Evolutionary conservation across 2,888 invertebrate genomes (phyloP).

Genomic region (Acrobasis consociella): DNA sequence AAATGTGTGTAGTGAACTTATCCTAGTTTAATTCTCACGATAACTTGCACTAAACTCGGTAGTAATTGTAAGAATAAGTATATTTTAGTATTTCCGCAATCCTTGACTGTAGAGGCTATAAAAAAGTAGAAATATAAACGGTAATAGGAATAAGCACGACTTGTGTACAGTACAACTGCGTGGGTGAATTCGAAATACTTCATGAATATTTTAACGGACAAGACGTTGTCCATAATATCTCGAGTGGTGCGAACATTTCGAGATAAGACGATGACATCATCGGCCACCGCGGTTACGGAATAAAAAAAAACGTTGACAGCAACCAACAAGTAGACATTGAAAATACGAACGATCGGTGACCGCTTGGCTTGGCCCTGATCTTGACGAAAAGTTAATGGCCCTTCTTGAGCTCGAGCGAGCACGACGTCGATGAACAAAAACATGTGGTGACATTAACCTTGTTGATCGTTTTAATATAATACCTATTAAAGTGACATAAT

Average conservation of each 20-base stretch:
- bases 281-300: slow-evolving; percentile 56
- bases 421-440: slow-evolving; percentile 27
- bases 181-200: not conserved
- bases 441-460: slow-evolving; percentile 17
- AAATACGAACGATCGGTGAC: slow-evolving; percentile 62
- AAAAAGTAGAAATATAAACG: not conserved
- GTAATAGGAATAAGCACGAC: not conserved
- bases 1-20: not conserved
- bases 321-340: slow-evolving; percentile 55
- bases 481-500: slow-evolving; percentile 2
- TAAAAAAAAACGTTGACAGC: slow-evolving; percentile 60
- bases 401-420: slow-evolving; percentile 39
- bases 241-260: slow-evolving; percentile 37
- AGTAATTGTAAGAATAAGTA: not conserved
- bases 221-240: slow-evolving; percentile 40
- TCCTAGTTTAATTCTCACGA: not conserved
- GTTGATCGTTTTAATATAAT: not conserved
- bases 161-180: not conserved
- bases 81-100: not conserved
- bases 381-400: slow-evolving; percentile 60
- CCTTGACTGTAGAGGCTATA: too few species aligned
- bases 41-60: not conserved
- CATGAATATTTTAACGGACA: slow-evolving; percentile 40
- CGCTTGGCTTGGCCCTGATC: slow-evolving; percentile 75
- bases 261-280: slow-evolving; percentile 69